These are phyloP conservation scores for Diachasma alloeum DNA, from an alignment of 1,140 invertebrate species.

Conservation along the genomic window DNA sequence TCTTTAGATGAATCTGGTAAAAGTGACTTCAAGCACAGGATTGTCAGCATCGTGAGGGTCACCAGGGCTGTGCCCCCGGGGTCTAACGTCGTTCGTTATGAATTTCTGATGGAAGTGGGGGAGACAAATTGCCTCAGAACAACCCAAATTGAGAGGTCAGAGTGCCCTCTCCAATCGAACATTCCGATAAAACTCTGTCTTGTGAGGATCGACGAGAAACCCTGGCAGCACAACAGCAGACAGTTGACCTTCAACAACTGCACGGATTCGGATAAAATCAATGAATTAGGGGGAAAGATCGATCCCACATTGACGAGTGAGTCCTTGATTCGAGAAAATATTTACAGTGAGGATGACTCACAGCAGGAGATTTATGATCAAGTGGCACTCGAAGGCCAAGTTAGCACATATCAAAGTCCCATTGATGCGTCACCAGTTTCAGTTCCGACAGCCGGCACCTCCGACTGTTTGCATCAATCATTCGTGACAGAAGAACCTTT, in stretches of 20 bases:
- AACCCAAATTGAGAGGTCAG: constrained; percentile 43
- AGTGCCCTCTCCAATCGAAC: constrained; percentile 50
- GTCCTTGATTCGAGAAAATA: constrained; percentile 30
- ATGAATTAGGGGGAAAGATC: constrained; percentile 44
- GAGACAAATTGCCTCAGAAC: constrained; percentile 56
- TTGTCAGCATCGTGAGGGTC: constrained; percentile 50
- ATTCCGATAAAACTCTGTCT: constrained; percentile 48
- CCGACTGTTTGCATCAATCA: neutral
- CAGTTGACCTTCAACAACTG: constrained; percentile 57
- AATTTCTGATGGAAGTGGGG: constrained; percentile 52
- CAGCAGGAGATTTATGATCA: constrained; percentile 47
- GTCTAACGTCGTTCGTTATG: constrained; percentile 52
- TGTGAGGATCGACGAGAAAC: constrained; percentile 54
- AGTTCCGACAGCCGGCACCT: neutral
- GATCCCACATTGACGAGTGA: constrained; percentile 30
- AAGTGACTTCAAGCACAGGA: constrained; percentile 55
- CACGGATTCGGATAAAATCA: constrained; percentile 44
- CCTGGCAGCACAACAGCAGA: constrained; percentile 46
- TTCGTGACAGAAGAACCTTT: constrained; percentile 38
- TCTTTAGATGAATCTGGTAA: constrained; percentile 51
- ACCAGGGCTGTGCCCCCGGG: constrained; percentile 52
- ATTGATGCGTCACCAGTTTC: constrained; percentile 17
- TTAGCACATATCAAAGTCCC: constrained; percentile 32
- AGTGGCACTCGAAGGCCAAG: constrained; percentile 49
- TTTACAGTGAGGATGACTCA: constrained; percentile 24